Evolutionary conservation across 1,140 invertebrate species (phyloP), one percentile per base, ranked within the genome.

Genomic region (Drosophila tropicalis): DNA sequence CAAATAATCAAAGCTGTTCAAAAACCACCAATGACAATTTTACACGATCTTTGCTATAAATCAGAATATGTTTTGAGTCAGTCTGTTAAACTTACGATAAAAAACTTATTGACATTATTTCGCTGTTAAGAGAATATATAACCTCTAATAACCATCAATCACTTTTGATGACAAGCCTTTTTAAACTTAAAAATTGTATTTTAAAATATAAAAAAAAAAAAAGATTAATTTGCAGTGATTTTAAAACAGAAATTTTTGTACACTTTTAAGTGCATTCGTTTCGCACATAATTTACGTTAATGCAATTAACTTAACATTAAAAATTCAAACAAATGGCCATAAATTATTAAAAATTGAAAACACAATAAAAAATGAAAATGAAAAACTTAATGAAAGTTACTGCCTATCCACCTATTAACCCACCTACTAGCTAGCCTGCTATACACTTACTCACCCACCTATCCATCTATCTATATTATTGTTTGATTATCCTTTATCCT

Each of bases 241-340:
- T 47, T 44, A 47, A 47, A 47, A 47, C 9, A 51, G n/a, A 51
- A 17, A 47, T 47, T 51, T 47, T 51, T 51, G 40, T 54, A 65
- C 62, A 61, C 29, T 64, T 55, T 74, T 78, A 78, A 81, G 76
- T 79, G 62, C 70, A 67, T 67, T 40, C 10, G 65, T 70, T 77
- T 81, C 44, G 41, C 76, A 70, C 65, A 72, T 84, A 57, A 80
- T 77, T 84, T 51, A 51, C 44, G 17, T 51, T 84, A 85, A 84
- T 69, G 65, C 73, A 85, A 85, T 84, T 77, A 84, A 77, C 70
- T 64, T 41, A 63, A 70, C 67, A 85, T 84, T 74, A 74, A 84
- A 84, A 66, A 70, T 76, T 39, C 34, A 81, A 77, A 76, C 67
- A 81, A 86, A 69, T 75, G 64, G 65, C 68, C 51, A 80, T 73